Evolutionary conservation across 2,113 vertebrate genomes (phyloP), one percentile per base, ranked within the genome.

Genomic region (Channa argus): DNA sequence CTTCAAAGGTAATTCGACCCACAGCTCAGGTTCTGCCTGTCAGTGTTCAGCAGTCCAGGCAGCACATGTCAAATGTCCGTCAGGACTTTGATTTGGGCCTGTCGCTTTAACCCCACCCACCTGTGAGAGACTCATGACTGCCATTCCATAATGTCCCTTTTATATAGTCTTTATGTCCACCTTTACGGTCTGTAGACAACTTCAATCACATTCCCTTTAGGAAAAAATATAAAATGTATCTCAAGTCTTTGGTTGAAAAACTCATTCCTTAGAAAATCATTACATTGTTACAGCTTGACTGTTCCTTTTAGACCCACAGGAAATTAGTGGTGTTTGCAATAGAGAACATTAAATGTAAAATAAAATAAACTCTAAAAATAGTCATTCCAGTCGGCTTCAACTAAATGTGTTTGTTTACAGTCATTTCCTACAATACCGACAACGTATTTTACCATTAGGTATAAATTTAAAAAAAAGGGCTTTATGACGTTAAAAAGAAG

Each of bases 1-100:
- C 92, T 95, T 96, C 92, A 95, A 94, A 95, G 92, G 85, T 89
- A 88, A 89, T 76, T 63, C 63, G 58, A 93, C 61, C 77, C 69
- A 43, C 67, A 72, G 83, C 71, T 93, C 82, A 90, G 86, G 79
- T 92, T 81, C 81, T 79, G 38, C 67, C 77, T 89, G 81, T 80
- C 86, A 86, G 68, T 80, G 60, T 74, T 64, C 37, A 59, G 81
- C 80, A 71, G 71, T 67, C 79, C 80, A 78, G 79, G 63, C 37
- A 5, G 64, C 73, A 76, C 47, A 86, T 75, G 79, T 88, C 85
- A 77, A 80, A 87, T 89, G 81, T 91, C 88, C 85, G 73, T 82
- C 79, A 75, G 74, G 86, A 85, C 83, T 90, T 92, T 90, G 86
- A 90, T 85, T 82, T 81, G 76, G 36, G 77, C 61, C 63, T 77